Evolutionary conservation across 1,140 invertebrate species (phyloP), one percentile per base, ranked within the genome.

Genomic region (Ylistrum balloti): DNA sequence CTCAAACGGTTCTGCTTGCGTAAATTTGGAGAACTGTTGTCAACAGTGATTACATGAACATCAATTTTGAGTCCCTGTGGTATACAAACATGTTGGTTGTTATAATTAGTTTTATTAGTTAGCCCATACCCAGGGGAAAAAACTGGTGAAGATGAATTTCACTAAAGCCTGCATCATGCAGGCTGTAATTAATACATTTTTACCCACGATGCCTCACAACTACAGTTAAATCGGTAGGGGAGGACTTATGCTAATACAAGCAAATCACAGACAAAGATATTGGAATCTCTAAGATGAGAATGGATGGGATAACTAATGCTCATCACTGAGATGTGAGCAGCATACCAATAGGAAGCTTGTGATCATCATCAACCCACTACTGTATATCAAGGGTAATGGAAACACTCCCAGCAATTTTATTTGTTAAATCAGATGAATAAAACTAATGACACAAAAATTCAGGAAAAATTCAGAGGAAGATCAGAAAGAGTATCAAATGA

Each of bases 21-120:
- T 28, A 28, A 74, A 74, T 28, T 74, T 28, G 22, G 56, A 74
- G 56, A 74, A 28, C 20, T 74, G 56, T 74, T 28, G n/a, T 28
- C 56, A 28, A 74, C 56, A 74, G 56, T 74, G 56, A 74, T 74
- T 74, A 74, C n/a, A 74, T 74, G 56, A 28, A 74, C 56, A 74
- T 74, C 56, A 74, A 28, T 74, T 74, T 74, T 28, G n/a, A 74
- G 56, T 74, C 56, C 56, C 56, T 74, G 1, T 74, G n/a, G 56
- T 74, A 74, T 74, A 74, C 56, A 74, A 74, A 74, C 56, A 74
- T 74, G 56, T 74, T 74, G 56, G 56, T 74, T 11, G 56, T 74
- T 74, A 74, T 74, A 74, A 74, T 74, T 74, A 74, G 56, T 74
- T 74, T 74, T 74, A 28, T 74, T 74, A 74, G 56, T 74, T 74